These are phyloP conservation scores for Cephus nigrinus DNA, from an alignment of 2,888 invertebrate species.

Conservation along the genomic window DNA sequence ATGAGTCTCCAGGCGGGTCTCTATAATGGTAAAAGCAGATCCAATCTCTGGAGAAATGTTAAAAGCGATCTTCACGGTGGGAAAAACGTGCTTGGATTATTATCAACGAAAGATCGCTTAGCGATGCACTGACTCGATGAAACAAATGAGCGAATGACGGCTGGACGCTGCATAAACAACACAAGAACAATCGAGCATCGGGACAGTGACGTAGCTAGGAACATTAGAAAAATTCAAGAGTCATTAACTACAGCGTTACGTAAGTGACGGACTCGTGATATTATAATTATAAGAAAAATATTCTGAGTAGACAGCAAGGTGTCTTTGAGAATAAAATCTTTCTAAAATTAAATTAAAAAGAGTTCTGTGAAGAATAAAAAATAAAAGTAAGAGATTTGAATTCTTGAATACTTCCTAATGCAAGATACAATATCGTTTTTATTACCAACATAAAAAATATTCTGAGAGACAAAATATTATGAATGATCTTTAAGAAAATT, in stretches of 20 bases:
- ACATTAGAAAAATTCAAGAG: neutral
- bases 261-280: neutral
- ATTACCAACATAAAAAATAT: too few species aligned
- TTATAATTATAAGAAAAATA: neutral
- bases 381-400: too few species aligned
- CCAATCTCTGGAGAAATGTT: neutral
- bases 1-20: neutral
- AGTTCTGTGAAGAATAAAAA: too few species aligned
- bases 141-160: neutral
- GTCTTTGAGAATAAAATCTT: too few species aligned
- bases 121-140: neutral
- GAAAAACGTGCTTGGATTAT: neutral
- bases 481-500: too few species aligned
- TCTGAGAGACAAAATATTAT: too few species aligned
- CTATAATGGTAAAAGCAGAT: neutral
- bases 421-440: too few species aligned
- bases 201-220: neutral
- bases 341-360: too few species aligned
- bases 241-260: neutral
- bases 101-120: neutral
- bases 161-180: neutral
- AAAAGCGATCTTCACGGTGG: neutral
- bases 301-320: too few species aligned
- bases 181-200: neutral
- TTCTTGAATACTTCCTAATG: too few species aligned